Evolutionary conservation across 2,113 vertebrate genomes (phyloP).

Genomic region (Enhydra lutris): DNA sequence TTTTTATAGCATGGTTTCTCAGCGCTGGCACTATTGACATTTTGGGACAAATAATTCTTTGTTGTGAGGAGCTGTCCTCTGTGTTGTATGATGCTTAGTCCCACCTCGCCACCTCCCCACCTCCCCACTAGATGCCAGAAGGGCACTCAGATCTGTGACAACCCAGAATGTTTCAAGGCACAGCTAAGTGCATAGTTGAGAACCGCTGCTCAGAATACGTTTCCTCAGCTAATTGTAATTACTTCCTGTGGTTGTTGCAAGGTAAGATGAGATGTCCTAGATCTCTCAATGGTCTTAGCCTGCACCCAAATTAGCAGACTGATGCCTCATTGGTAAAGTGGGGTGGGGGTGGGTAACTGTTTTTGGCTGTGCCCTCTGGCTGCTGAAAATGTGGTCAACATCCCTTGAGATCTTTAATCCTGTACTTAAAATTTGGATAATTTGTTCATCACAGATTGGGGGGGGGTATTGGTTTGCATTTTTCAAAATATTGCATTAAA

Average conservation of each 20-base stretch:
- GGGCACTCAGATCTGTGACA: not conserved
- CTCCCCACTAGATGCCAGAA: not conserved
- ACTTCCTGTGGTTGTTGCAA: not conserved
- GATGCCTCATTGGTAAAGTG: not conserved
- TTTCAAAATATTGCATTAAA: conserved; percentile 28
- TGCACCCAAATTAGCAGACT: not conserved
- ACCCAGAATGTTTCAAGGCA: not conserved
- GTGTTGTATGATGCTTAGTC: not conserved
- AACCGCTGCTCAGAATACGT: not conserved
- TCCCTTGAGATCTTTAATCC: not conserved
- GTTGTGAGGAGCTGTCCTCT: not conserved
- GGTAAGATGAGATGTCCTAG: not conserved
- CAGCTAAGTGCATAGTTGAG: not conserved
- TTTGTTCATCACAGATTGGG: not conserved
- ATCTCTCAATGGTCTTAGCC: not conserved
- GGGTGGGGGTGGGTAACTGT: not conserved
- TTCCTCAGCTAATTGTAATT: not conserved
- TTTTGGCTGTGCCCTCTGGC: not conserved
- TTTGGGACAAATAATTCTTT: not conserved
- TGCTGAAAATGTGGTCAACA: not conserved
- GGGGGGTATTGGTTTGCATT: not conserved
- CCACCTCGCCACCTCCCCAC: not conserved
- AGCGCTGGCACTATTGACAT: not conserved
- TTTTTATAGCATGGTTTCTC: not conserved
- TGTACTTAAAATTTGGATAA: conserved; percentile 2